These are phyloP conservation scores for Pygoscelis adeliae DNA, from an alignment of 2,113 vertebrate genomes.

Conservation along the genomic window DNA sequence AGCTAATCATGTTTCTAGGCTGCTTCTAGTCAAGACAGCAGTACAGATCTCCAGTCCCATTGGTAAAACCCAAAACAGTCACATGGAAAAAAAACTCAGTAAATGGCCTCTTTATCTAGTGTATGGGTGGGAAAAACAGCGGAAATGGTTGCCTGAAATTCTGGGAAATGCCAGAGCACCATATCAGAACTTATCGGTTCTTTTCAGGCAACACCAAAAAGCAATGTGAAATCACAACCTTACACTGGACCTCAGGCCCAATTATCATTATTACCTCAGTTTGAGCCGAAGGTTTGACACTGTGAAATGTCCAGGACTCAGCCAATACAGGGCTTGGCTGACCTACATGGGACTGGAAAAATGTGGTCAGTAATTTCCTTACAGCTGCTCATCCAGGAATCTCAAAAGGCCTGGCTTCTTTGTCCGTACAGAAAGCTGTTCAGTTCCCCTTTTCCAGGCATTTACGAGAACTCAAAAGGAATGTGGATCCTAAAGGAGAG, in stretches of 20 bases:
- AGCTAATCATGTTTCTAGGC: background rate
- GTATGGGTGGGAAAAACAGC: background rate
- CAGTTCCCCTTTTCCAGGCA: background rate
- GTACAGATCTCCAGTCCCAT: background rate
- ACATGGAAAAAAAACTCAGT: background rate
- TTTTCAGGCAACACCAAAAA: background rate
- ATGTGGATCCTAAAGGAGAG: background rate
- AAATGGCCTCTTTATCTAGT: background rate
- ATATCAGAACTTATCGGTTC: rapidly evolving
- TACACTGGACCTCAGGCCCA: background rate
- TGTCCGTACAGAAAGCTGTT: background rate
- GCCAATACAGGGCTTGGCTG: background rate
- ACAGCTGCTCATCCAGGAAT: background rate
- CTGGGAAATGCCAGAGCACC: background rate
- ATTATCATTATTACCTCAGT: background rate
- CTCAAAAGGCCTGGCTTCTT: background rate
- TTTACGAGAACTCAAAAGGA: background rate
- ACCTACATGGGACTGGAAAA: background rate
- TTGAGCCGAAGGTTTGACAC: background rate
- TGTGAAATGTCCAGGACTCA: background rate
- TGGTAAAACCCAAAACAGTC: background rate
- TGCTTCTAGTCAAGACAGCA: background rate
- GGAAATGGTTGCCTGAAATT: background rate
- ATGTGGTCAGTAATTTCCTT: background rate
- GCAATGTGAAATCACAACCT: background rate